Conservation (phyloP, 2,113 vertebrate genomes). For the Globicephala melas region DNA sequence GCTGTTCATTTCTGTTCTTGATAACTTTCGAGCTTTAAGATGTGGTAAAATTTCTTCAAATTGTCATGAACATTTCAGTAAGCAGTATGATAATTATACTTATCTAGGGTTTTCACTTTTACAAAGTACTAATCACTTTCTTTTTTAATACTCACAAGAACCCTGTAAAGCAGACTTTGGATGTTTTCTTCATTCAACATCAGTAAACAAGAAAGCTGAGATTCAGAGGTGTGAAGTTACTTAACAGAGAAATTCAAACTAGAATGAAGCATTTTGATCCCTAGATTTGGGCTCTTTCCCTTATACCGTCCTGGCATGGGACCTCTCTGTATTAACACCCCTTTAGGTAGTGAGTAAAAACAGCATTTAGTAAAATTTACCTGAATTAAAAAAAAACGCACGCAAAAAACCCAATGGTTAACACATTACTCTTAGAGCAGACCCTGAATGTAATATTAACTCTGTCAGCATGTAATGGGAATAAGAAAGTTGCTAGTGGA, state of each 20-base stretch:
- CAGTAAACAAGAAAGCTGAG: slow-evolving; percentile 1
- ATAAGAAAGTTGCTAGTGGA: background rate
- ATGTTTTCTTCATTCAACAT: background rate
- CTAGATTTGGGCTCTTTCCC: background rate
- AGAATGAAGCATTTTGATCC: background rate
- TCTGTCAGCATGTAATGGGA: background rate
- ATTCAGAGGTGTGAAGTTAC: background rate
- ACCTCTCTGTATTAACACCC: background rate
- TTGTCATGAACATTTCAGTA: background rate
- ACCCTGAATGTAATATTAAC: background rate
- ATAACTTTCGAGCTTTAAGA: slow-evolving; percentile 24
- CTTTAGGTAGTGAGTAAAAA: background rate
- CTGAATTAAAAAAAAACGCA: background rate
- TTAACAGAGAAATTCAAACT: background rate
- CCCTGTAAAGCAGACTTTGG: background rate
- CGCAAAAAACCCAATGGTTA: background rate
- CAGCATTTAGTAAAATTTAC: background rate
- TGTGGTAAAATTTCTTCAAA: background rate
- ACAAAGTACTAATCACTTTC: background rate
- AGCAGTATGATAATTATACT: background rate
- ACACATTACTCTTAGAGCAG: background rate
- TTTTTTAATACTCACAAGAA: background rate
- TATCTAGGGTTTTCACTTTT: background rate
- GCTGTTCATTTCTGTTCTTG: background rate
- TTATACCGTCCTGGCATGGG: background rate